These are phyloP conservation scores for Madoqua kirkii DNA, from an alignment of 2,113 vertebrate species.

Conservation along the genomic window DNA sequence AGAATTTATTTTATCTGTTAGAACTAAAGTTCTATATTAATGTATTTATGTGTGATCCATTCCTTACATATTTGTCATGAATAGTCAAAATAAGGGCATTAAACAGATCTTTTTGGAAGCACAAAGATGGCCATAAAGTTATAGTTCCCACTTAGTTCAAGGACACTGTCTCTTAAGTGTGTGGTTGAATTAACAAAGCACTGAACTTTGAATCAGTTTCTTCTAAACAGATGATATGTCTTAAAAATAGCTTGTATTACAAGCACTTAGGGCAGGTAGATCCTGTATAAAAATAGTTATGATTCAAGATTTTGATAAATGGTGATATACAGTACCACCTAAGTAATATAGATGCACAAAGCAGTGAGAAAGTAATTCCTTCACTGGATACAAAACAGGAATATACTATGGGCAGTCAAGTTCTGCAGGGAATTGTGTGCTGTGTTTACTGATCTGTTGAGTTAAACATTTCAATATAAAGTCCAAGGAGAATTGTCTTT, in stretches of 20 bases:
- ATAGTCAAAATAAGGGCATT: neutral
- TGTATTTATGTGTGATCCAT: neutral
- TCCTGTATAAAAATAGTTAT: neutral
- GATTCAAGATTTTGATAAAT: neutral
- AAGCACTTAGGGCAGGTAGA: neutral
- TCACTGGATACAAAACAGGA: neutral
- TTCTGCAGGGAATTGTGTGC: neutral
- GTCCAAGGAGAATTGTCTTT: neutral
- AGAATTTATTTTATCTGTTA: conserved; percentile 3
- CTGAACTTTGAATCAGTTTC: neutral
- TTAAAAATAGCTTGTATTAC: neutral
- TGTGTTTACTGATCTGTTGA: neutral
- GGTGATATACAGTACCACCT: neutral
- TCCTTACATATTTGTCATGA: neutral
- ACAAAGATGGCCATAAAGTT: neutral
- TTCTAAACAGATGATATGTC: neutral
- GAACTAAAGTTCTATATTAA: neutral
- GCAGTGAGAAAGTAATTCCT: neutral
- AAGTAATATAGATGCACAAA: neutral
- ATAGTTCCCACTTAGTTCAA: neutral
- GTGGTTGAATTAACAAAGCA: neutral
- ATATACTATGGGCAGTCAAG: neutral
- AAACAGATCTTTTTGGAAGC: neutral
- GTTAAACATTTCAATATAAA: neutral
- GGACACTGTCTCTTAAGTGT: neutral